These are phyloP conservation scores for Catonia carolina DNA, from an alignment of 2,888 invertebrate species.

Conservation along the genomic window DNA sequence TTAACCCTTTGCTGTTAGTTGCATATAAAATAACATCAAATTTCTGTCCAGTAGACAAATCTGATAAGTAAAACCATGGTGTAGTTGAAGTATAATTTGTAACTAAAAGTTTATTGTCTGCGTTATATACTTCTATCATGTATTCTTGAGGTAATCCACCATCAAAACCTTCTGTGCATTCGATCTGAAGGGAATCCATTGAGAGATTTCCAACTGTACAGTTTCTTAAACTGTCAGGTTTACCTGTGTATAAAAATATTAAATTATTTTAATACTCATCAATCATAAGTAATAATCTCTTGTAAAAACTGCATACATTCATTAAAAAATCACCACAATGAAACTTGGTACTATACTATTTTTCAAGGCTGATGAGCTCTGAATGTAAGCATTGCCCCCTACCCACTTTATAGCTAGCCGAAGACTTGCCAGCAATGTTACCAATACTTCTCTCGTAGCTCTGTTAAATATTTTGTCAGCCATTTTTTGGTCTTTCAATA, in stretches of 20 bases:
- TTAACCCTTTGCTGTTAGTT: conserved; percentile 64
- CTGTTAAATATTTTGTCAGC: too few relatives aligned
- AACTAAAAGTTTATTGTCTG: conserved; percentile 45
- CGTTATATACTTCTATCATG: conserved; percentile 61
- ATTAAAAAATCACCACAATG: too few relatives aligned
- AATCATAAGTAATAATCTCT: too few relatives aligned
- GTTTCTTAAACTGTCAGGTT: conserved; percentile 64
- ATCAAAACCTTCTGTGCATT: conserved; percentile 68
- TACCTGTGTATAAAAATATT: conserved; percentile 47
- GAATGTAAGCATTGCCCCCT: too few relatives aligned
- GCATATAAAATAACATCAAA: conserved; percentile 64
- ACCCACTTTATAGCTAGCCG: too few relatives aligned
- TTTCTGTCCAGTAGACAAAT: conserved; percentile 59
- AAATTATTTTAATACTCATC: background rate
- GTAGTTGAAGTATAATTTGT: conserved; percentile 51
- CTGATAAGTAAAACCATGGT: conserved; percentile 59
- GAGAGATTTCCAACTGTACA: conserved; percentile 69
- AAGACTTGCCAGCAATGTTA: too few relatives aligned
- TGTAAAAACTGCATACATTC: too few relatives aligned
- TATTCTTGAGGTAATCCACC: conserved; percentile 68
- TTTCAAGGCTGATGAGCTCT: too few relatives aligned
- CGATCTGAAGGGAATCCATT: conserved; percentile 61
- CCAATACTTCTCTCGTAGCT: too few relatives aligned
- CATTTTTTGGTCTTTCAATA: too few relatives aligned
- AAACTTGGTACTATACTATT: too few relatives aligned